Base-by-base conservation (phyloP, 2,888 invertebrate genomes). In the Synergus laeviventris region DNA sequence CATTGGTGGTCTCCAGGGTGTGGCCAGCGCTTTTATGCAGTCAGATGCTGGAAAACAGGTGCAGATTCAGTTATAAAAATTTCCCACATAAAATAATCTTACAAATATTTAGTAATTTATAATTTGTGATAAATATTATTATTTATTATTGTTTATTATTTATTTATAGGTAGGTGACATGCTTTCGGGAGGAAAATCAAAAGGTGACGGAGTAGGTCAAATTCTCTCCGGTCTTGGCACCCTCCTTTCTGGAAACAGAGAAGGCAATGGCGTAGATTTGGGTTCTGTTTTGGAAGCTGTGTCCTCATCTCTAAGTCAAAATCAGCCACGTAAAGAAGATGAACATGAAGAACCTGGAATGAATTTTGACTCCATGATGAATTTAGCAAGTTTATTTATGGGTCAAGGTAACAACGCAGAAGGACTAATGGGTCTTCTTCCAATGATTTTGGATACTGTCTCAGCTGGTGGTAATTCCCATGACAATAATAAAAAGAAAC, bases 21-120 rank as follows among this genome's bases (percentile, higher is more conserved):
- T 96, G 66, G 91, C 96, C 12, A 94, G 94, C 1, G 93, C 92
- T 42, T 92, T 96, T 70, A 93, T 96, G 92, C 94, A 95, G 83
- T 93, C 94, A 0, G 94, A 94, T 75, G 93, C 93, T 38, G 94
- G 93, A 1, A 94, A 94, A 86, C 93, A 93, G 84, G 86, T 94
- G 24, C 91, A 91, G 91, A 1, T 84, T 49, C 39, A 16, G 21
- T 21, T 54, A 78, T 42, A 74, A 45, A 31, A 62, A 56, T 66
- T 39, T 14, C 21, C 11, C 21, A 11, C 14, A 21, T 5, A 59
- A 49, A 31, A 39, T 80, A 5, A 18, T 59, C 18, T 54, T 2
- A 8, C 8, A n/a, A 16, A n/a, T 49, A 1, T 31, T 74, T n/a
- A 49, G 39, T 64, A 39, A 7, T 24, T 66, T 70, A 39, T 12